Base-by-base conservation (phyloP, 2,113 vertebrate species). In the Budorcas taxicolor region DNA sequence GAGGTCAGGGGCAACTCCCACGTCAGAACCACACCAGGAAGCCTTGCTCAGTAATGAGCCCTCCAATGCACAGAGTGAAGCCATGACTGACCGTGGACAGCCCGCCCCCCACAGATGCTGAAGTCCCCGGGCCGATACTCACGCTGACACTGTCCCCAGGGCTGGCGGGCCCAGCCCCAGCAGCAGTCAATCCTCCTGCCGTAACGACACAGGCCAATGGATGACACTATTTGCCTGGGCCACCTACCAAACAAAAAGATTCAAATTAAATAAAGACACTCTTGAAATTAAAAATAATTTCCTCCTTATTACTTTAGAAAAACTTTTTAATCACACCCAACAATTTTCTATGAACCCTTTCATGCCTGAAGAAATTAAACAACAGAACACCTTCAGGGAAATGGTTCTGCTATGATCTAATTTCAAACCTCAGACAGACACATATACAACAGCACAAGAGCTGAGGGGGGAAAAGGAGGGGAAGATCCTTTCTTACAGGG, bases 131-230 rank as follows among this genome's bases (percentile, higher is more conserved):
- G 97, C 96, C 58, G 94, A 96, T 98, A 99, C 99, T 99, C 99
- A 99, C 99, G 99, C 97, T 99, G 99, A 98, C 99, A 99, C 15
- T 99, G 99, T 96, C 99, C 99, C 99, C 99, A 99, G 94, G 99
- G 98, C 91, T 98, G 98, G 0, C 99, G 99, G 2, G 99, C 99
- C 99, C 99, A 99, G 96, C 99, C 99, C 99, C 99, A 99, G 99
- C 99, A 99, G 99, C 99, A 99, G 99, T 99, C 99, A 83, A 99
- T 98, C 93, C 99, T 99, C 96, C 98, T 98, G 11, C 99, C 99
- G 45, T 99, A 99, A 0, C 99, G 99, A 96, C 99, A 99, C 62
- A 99, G 98, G 94, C 99, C 99, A 47, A 98, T 95, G 17, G 99
- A 99, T 0, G 99, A 99, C 67, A 99, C 98, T 93, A 99, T 99